Evolutionary conservation across 92 coral and sea anemone species (phyloP).

Genomic region (Umimayanthus chanpuru): DNA sequence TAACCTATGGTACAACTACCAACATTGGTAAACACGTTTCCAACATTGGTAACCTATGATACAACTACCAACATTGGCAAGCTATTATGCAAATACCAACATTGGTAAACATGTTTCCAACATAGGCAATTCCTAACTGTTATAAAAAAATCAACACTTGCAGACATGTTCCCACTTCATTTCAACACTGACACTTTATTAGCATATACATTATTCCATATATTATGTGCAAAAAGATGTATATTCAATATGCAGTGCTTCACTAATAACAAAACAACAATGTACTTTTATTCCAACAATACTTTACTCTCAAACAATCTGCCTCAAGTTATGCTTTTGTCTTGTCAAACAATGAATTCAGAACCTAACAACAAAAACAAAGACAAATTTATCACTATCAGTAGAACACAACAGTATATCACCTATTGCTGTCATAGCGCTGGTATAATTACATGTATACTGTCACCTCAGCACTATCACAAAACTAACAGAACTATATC

Average conservation of each 20-base stretch:
- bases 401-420: neutral
- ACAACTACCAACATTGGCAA: neutral
- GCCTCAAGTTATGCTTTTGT: neutral
- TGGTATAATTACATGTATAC: too few relatives aligned
- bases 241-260: neutral
- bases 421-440: neutral
- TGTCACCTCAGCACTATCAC: too few relatives aligned
- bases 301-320: conserved; percentile 1
- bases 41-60: neutral
- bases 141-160: neutral
- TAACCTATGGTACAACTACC: neutral
- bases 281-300: neutral
- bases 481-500: neutral
- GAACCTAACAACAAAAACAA: too few relatives aligned
- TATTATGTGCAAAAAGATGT: neutral
- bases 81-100: conserved; percentile 1
- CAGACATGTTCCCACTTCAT: neutral
- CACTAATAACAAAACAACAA: neutral
- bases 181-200: neutral
- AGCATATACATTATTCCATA: neutral
- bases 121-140: conserved; percentile 11
- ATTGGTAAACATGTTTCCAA: conserved; percentile 42
- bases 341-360: neutral
- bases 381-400: neutral
- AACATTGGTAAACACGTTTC: conserved; percentile 22